A percentile compares a stretch with the other conserved stretches of the same genome.
Conservation (phyloP, 2,113 vertebrate genomes). For the Sapajus apella region DNA sequence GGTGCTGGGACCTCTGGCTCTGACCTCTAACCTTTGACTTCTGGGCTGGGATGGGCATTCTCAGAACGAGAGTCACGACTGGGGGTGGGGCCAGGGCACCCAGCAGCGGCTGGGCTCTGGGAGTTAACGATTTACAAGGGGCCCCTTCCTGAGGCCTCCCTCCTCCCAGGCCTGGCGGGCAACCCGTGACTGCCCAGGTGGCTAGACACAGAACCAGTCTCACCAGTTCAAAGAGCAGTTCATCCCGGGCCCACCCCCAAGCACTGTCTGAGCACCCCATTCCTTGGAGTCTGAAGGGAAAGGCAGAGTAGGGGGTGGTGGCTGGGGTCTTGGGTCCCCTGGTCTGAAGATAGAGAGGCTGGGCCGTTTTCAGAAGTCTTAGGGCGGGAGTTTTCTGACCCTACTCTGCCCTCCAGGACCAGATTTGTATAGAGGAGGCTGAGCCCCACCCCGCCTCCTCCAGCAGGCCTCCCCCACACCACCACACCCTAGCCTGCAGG, state of each 20-base stretch:
- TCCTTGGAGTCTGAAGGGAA: conserved; percentile 21
- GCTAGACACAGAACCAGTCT: conserved; percentile 78
- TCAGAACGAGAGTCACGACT: conserved; percentile 16
- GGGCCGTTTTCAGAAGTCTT: not conserved
- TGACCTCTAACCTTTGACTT: conserved; percentile 62
- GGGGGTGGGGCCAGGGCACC: conserved; percentile 47
- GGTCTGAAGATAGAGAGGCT: not conserved
- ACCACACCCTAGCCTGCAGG: not conserved
- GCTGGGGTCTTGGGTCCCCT: not conserved
- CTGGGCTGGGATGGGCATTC: not conserved
- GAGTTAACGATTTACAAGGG: conserved; percentile 80
- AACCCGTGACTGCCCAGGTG: conserved; percentile 74
- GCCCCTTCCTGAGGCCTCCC: conserved; percentile 76
- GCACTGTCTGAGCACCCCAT: conserved; percentile 35
- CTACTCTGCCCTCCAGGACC: not conserved
- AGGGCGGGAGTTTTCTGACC: not conserved
- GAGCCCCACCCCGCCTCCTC: not conserved
- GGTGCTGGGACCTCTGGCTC: conserved; percentile 57
- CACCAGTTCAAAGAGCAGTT: conserved; percentile 80
- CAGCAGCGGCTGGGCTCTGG: not conserved
- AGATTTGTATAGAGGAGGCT: not conserved
- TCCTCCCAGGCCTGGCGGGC: conserved; percentile 59
- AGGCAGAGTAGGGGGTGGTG: not conserved
- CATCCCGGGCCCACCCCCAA: conserved; percentile 50
- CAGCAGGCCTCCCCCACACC: not conserved